A percentile compares a stretch with the other conserved stretches of the same genome.
Evolutionary conservation across 2,113 vertebrate genomes (phyloP).

Genomic region (Synchiropus splendidus): DNA sequence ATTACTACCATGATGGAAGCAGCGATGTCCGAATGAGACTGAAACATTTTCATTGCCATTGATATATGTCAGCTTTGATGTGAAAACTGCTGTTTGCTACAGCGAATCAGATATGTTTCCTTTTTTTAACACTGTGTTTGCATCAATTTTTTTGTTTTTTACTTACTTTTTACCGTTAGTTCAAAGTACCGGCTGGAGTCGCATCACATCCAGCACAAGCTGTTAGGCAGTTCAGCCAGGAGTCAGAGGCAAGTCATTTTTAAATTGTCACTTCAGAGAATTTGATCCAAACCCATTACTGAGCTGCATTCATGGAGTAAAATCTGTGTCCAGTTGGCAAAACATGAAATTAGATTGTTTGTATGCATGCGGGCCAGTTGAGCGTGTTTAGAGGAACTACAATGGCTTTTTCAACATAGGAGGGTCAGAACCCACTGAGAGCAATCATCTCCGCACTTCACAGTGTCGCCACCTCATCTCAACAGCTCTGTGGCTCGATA

Average conservation of each 20-base stretch:
- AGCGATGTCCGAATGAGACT: no score
- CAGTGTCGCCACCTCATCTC: slow-evolving; percentile 9
- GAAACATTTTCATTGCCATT: no score
- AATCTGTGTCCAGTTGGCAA: not conserved
- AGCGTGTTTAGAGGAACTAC: slow-evolving; percentile 10
- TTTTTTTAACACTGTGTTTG: not conserved
- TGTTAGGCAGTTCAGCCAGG: slow-evolving; percentile 20
- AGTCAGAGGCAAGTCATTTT: slow-evolving; percentile 17
- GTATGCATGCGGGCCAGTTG: slow-evolving; percentile 11
- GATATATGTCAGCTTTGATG: no score
- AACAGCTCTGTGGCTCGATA: no score
- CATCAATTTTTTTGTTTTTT: not conserved
- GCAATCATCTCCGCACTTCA: slow-evolving; percentile 24
- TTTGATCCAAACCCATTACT: slow-evolving; percentile 27
- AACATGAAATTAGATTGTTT: slow-evolving; percentile 12
- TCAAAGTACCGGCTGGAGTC: slow-evolving; percentile 5
- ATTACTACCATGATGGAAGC: no score
- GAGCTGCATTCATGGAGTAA: slow-evolving; percentile 19
- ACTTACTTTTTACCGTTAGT: not conserved
- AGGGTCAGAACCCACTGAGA: slow-evolving; percentile 31
- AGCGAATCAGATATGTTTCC: no score
- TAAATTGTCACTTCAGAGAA: slow-evolving; percentile 18
- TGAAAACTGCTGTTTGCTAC: no score
- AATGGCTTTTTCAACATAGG: slow-evolving; percentile 22
- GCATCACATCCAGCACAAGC: slow-evolving; percentile 11